Conservation (phyloP, 2,797 vertebrate species). For the Zenarchopterus dispar region DNA sequence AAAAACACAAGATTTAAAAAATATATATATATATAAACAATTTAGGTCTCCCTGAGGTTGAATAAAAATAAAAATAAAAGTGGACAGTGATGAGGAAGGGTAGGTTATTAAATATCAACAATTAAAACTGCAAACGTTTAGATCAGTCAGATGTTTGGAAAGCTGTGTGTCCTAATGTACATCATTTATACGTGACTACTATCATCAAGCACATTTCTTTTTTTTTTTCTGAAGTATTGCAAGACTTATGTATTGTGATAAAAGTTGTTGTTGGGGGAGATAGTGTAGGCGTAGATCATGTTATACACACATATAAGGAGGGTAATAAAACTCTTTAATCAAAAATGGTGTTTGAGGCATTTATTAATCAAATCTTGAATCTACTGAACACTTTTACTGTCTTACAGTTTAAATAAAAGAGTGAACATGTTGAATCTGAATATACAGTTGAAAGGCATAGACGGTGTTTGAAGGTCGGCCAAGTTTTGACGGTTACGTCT, state of each 20-base stretch:
- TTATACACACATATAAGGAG: constrained; percentile 83
- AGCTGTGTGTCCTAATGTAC: constrained; percentile 9
- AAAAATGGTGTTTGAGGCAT: constrained; percentile 57
- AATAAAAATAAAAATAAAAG: no score
- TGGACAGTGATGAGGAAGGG: no score
- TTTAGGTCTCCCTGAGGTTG: no score
- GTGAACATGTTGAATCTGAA: accelerated
- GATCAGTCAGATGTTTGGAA: no score
- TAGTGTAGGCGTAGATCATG: constrained; percentile 60
- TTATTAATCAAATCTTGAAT: constrained; percentile 35
- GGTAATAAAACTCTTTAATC: constrained; percentile 84
- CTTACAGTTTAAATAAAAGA: background rate
- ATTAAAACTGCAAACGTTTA: no score
- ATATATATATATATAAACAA: no score
- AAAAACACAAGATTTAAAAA: no score
- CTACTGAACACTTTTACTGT: no score
- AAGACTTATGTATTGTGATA: constrained; percentile 73
- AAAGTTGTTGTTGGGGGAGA: constrained; percentile 29
- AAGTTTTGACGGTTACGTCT: constrained; percentile 14
- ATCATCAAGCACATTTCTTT: constrained; percentile 62
- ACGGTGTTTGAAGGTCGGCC: background rate
- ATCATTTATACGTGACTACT: constrained; percentile 32
- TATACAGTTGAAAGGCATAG: background rate
- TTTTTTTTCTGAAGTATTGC: constrained; percentile 87
- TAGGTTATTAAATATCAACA: no score